Evolutionary conservation across 1,140 invertebrate species (phyloP), one percentile per base, ranked within the genome.

Genomic region (Agrilus planipennis): DNA sequence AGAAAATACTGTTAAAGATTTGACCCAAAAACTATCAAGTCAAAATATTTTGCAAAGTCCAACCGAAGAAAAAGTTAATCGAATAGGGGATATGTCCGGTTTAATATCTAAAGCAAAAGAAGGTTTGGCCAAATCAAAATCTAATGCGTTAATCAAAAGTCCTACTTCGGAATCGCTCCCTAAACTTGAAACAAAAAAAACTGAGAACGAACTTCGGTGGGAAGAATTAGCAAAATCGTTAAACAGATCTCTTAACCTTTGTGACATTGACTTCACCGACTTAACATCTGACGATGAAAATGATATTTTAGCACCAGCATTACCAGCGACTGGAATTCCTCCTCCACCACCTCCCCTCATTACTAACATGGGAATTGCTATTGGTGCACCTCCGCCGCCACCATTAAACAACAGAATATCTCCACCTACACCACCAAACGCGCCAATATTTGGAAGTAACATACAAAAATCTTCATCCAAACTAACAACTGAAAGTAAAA

Each of bases 231-330:
- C 88, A 16, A 79, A 80, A 20, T 80, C 79, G 44, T 64, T 92
- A 39, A 79, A 84, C 41, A 68, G 92, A 46, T 80, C 89, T 1
- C 68, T 98, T 30, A 79, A 82, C 50, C 76, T 99, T 9, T 95
- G 93, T 61, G 93, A 97, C 62, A 67, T 97, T 38, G 93, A 99
- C 62, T 99, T 99, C 57, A 92, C 89, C 1, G 92, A 96, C 65
- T 69, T 98, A 20, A 77, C 77, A 41, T 77, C 79, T 10, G 86
- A 89, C 41, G 86, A 83, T 39, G 82, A 84, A 52, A 71, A 75
- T 29, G 76, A 79, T 44, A 63, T 77, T 9, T 58, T 79, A 2
- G 72, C 76, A 1, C 72, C 77, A 0, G 69, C 72, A 11, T 66
- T 71, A 19, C 66, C 75, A 1, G 62, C 70, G 0, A 72, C 71